These are phyloP conservation scores for Hypercompe scribonia DNA, from an alignment of 2,888 invertebrate species.

Conservation along the genomic window DNA sequence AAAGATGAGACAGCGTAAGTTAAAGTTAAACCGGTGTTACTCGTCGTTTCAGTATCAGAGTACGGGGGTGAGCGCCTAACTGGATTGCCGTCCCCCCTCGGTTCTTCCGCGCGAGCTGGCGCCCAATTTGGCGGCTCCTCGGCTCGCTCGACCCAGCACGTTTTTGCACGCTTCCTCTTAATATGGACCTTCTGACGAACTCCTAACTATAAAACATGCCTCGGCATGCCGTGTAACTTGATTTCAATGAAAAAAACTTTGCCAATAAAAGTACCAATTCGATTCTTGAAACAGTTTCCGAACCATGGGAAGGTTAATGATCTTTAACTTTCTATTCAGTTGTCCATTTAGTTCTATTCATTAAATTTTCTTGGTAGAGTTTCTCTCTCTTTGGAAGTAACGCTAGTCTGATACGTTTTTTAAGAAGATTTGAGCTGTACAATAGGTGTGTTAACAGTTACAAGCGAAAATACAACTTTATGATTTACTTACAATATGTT, in stretches of 20 bases:
- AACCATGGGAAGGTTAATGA: constrained; percentile 52
- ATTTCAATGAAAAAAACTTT: constrained; percentile 56
- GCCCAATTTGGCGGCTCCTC: constrained; percentile 72
- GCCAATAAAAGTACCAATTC: constrained; percentile 55
- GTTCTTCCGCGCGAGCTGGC: constrained; percentile 68
- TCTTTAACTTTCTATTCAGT: constrained; percentile 45
- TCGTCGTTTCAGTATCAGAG: constrained; percentile 50
- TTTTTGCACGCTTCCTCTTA: constrained; percentile 73
- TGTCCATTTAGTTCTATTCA: constrained; percentile 44
- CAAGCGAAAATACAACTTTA: background rate
- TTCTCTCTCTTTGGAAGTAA: background rate
- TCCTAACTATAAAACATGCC: constrained; percentile 55
- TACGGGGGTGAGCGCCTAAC: constrained; percentile 60
- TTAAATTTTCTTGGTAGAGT: constrained; percentile 33
- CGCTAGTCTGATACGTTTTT: background rate
- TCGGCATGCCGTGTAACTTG: constrained; percentile 46
- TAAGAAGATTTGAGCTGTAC: background rate
- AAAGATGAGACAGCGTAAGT: constrained; percentile 53
- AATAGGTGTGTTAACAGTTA: constrained; percentile 9
- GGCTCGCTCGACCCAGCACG: constrained; percentile 62
- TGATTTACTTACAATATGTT: too few relatives aligned
- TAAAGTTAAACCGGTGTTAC: constrained; percentile 56
- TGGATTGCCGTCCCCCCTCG: constrained; percentile 63
- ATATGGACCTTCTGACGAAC: constrained; percentile 56
- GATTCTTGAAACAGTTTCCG: constrained; percentile 42